Conservation (phyloP, 2,888 invertebrate genomes). For the Agonum fuliginosum region DNA sequence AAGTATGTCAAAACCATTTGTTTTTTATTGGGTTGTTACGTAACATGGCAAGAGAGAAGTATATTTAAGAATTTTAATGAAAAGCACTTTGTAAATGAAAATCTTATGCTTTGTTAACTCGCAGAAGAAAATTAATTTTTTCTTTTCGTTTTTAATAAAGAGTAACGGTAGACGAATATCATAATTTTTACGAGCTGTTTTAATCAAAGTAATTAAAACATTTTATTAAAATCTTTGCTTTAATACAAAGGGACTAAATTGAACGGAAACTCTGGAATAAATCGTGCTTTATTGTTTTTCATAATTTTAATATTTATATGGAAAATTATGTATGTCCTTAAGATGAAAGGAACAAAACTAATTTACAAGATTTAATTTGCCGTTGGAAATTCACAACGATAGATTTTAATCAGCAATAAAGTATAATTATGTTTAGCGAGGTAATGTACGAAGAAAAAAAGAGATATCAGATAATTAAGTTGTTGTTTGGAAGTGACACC, state of each 20-base stretch:
- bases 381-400: not conserved
- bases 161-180: not conserved
- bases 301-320: too few relatives aligned
- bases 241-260: constrained; percentile 14
- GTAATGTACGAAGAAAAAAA: too few relatives aligned
- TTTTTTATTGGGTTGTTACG: constrained; percentile 3
- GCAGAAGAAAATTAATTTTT: constrained; percentile 29
- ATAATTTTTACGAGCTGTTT: constrained; percentile 27
- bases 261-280: not conserved
- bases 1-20: constrained; percentile 25
- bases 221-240: not conserved
- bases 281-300: not conserved
- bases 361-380: too few relatives aligned
- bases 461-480: not conserved
- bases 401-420: constrained; percentile 17
- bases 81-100: constrained; percentile 5
- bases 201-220: constrained; percentile 33
- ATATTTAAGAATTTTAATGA: constrained; percentile 25
- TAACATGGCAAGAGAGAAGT: not conserved
- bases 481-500: constrained; percentile 3
- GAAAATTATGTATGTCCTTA: too few relatives aligned
- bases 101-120: constrained; percentile 8
- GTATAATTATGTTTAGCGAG: not conserved
- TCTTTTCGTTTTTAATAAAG: constrained; percentile 30
- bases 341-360: too few relatives aligned